phyloP scores from a whole-genome alignment of 1,140 invertebrate genomes.

The Zaprionus gabonicus region DNA sequence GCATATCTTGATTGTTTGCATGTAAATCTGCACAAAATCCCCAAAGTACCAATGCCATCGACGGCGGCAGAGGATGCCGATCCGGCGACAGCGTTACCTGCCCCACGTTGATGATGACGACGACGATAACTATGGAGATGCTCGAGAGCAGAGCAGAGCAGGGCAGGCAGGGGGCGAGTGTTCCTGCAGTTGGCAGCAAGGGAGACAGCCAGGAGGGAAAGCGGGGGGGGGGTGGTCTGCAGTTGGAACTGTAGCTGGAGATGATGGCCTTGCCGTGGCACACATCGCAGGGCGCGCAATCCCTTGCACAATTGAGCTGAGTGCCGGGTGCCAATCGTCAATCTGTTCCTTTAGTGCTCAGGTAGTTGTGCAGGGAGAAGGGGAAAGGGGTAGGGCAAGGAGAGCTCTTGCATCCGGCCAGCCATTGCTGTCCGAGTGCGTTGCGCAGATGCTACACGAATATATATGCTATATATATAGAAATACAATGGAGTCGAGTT shows the following conservation, averaged over 20 bases:
- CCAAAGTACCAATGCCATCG: slow-evolving; percentile 71
- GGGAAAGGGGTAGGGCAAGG: too few relatives aligned
- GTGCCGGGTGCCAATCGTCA: slow-evolving; percentile 44
- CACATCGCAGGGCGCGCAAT: slow-evolving; percentile 56
- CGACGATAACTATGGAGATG: slow-evolving; percentile 18
- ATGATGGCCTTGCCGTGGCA: slow-evolving; percentile 58
- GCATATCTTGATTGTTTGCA: slow-evolving; percentile 82
- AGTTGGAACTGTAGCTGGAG: slow-evolving; percentile 9
- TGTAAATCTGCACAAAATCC: slow-evolving; percentile 82
- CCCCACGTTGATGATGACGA: not conserved
- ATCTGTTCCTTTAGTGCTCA: slow-evolving; percentile 32
- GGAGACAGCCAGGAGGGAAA: not conserved
- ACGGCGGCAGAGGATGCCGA: slow-evolving; percentile 37
- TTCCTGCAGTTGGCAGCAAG: not conserved
- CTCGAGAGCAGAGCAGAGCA: slow-evolving; percentile 5
- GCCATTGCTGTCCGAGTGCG: not conserved
- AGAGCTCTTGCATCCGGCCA: slow-evolving; percentile 15
- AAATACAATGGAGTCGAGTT: too few relatives aligned
- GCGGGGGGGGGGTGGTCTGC: not conserved
- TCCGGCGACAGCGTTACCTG: slow-evolving; percentile 30
- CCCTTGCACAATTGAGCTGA: slow-evolving; percentile 70
- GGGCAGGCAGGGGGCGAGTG: too few relatives aligned
- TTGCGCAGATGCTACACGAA: not conserved
- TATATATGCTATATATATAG: not conserved
- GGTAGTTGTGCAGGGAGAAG: slow-evolving; percentile 7